phyloP scores from a whole-genome alignment of 2,797 vertebrate species.

The Chaunax sp. region DNA sequence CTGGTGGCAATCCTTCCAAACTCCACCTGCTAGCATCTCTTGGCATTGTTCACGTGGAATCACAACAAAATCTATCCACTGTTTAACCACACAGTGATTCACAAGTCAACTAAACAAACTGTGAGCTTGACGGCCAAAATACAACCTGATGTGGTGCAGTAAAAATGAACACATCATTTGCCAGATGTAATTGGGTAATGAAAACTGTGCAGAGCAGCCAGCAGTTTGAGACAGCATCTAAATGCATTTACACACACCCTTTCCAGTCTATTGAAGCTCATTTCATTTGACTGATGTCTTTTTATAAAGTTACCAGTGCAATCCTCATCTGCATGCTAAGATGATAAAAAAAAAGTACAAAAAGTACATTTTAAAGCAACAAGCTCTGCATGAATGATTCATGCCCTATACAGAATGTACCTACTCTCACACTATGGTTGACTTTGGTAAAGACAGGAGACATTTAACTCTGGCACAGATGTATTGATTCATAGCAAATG shows the following conservation, averaged over 20 bases:
- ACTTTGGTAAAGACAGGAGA: no score
- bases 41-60: neutral
- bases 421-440: neutral
- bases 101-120: neutral
- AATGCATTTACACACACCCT: conserved; percentile 37
- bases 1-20: neutral
- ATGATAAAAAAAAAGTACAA: conserved; percentile 1
- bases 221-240: conserved; percentile 34
- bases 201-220: conserved; percentile 32
- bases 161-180: conserved; percentile 55
- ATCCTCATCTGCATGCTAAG: conserved; percentile 24
- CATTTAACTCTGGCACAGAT: neutral
- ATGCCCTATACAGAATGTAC: no score
- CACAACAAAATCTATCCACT: neutral
- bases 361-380: neutral
- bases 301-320: conserved; percentile 31
- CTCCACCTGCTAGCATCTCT: neutral
- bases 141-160: conserved; percentile 9
- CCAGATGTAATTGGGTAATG: conserved; percentile 55
- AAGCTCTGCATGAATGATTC: neutral
- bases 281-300: conserved; percentile 37
- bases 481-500: neutral
- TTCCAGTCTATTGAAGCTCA: conserved; percentile 47
- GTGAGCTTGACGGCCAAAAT: conserved; percentile 1
- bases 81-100: neutral